These are phyloP conservation scores for Troilus luridus DNA, from an alignment of 2,888 invertebrate species.

Conservation along the genomic window DNA sequence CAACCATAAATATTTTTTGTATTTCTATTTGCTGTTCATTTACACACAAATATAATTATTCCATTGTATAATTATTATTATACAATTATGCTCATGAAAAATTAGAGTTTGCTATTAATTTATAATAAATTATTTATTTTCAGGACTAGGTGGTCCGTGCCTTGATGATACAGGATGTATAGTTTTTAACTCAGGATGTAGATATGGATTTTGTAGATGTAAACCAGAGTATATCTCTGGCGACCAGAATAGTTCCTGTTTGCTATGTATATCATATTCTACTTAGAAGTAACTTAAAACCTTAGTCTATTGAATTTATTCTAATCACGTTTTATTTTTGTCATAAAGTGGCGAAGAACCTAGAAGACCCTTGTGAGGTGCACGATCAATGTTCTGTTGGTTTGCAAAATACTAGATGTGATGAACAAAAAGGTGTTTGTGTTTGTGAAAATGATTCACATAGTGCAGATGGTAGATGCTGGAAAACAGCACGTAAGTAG, in stretches of 20 bases:
- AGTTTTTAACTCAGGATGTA: constrained; percentile 12
- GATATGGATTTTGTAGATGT: constrained; percentile 43
- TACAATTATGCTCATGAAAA: too few species aligned
- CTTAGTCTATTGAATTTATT: neutral
- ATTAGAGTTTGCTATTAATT: neutral
- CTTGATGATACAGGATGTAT: neutral
- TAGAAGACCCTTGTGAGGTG: constrained; percentile 50
- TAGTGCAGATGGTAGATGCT: constrained; percentile 24
- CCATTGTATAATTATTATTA: too few species aligned
- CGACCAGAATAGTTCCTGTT: neutral
- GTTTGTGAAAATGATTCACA: constrained; percentile 33
- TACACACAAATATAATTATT: too few species aligned
- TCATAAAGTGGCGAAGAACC: constrained; percentile 11
- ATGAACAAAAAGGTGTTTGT: constrained; percentile 15
- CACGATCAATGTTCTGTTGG: constrained; percentile 10
- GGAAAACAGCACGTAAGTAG: constrained; percentile 49
- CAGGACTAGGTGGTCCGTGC: constrained; percentile 44
- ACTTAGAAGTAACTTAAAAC: neutral
- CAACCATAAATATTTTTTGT: neutral
- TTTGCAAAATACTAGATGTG: neutral
- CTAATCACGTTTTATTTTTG: neutral
- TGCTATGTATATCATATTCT: neutral
- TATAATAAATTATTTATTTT: neutral
- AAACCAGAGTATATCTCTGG: neutral
- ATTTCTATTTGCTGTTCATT: neutral